Evolutionary conservation across 2,113 vertebrate species (phyloP).

Genomic region (Zosterops hypoxanthus): DNA sequence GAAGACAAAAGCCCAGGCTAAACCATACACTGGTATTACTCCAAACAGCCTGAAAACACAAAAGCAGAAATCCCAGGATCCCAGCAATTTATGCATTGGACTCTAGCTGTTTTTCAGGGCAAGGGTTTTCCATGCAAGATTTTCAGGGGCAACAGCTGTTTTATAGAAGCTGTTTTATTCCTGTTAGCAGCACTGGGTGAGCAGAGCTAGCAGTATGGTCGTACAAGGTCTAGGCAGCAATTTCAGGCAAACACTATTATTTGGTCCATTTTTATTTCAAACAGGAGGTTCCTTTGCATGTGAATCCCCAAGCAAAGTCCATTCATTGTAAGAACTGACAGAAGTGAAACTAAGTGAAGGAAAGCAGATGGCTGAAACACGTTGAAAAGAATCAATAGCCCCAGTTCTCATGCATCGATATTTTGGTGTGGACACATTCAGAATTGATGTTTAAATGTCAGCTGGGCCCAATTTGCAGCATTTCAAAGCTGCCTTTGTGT

Average conservation of each 20-base stretch:
- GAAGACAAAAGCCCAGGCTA: background rate
- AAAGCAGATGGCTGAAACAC: constrained; percentile 46
- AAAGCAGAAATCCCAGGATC: background rate
- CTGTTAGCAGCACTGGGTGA: background rate
- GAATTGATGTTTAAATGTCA: constrained; percentile 65
- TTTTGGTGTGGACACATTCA: constrained; percentile 44
- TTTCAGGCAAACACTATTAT: background rate
- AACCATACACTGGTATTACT: background rate
- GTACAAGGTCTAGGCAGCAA: background rate
- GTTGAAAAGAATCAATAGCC: constrained; percentile 61
- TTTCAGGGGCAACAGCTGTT: background rate
- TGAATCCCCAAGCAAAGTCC: background rate
- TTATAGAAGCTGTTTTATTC: background rate
- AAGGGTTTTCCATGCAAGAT: background rate
- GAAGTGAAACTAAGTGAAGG: background rate
- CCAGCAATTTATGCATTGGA: background rate
- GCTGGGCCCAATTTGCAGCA: constrained; percentile 38
- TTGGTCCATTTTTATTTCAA: background rate
- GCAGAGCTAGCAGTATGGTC: background rate
- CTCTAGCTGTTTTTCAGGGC: background rate
- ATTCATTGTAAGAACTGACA: constrained; percentile 8
- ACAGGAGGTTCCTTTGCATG: background rate
- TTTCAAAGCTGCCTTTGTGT: constrained; percentile 54
- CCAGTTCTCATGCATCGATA: constrained; percentile 45
- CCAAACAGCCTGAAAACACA: background rate